These are phyloP conservation scores for Leiothrix lutea DNA, from an alignment of 2,113 vertebrate species.

Conservation along the genomic window DNA sequence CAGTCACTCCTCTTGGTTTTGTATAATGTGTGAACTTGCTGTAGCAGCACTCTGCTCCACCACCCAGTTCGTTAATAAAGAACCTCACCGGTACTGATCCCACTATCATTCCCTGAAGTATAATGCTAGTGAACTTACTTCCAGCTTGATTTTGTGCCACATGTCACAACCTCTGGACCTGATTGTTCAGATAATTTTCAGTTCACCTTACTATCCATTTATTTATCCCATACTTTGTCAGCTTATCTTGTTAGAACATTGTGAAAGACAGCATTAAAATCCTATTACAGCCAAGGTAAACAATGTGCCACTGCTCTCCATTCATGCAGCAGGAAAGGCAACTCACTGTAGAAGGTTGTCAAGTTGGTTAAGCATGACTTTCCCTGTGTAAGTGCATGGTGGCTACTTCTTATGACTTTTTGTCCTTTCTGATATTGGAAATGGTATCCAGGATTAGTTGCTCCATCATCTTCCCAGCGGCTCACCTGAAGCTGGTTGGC, in stretches of 20 bases:
- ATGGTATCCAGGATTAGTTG: neutral
- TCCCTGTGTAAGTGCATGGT: neutral
- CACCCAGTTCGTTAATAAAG: neutral
- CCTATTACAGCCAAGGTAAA: neutral
- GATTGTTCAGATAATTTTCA: neutral
- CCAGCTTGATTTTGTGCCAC: neutral
- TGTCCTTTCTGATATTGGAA: neutral
- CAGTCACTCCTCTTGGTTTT: neutral
- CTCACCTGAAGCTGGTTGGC: neutral
- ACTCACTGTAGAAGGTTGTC: neutral
- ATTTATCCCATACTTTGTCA: neutral
- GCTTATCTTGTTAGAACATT: neutral
- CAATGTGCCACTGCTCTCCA: neutral
- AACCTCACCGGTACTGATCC: neutral
- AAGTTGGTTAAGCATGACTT: neutral
- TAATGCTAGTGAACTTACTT: neutral
- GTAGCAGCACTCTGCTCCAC: neutral
- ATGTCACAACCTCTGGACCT: neutral
- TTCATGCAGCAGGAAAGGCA: neutral
- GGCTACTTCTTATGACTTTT: neutral
- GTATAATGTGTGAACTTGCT: neutral
- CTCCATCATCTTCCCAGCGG: neutral
- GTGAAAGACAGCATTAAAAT: neutral
- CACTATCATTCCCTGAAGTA: neutral
- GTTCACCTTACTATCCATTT: neutral